Percentiles rank a stretch among this genome's conserved stretches.
phyloP scores from a whole-genome alignment of 2,113 vertebrate species.

The Oncorhynchus gorbuscha region DNA sequence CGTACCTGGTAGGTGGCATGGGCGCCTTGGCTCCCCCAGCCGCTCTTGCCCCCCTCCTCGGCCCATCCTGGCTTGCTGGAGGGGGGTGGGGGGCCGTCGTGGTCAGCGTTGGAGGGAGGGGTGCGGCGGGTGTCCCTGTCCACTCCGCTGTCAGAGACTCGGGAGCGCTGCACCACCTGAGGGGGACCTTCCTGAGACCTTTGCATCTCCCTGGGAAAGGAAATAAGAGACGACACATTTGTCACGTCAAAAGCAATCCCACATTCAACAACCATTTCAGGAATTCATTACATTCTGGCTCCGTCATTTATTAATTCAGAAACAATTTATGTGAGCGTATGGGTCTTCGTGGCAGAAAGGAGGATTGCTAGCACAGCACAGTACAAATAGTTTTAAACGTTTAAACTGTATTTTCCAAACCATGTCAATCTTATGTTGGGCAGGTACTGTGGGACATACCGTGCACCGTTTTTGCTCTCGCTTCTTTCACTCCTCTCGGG shows the following conservation, averaged over 20 bases:
- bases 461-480: constrained; percentile 67
- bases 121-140: constrained; percentile 68
- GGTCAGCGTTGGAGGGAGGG: constrained; percentile 71
- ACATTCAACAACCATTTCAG: too few species aligned
- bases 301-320: too few species aligned
- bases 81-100: constrained; percentile 67
- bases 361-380: neutral
- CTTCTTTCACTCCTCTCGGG: constrained; percentile 21
- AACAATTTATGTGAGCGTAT: too few species aligned
- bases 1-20: constrained; percentile 79
- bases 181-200: constrained; percentile 63
- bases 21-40: constrained; percentile 69
- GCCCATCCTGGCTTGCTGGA: constrained; percentile 81
- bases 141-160: constrained; percentile 65
- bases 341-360: too few species aligned
- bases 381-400: neutral
- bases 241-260: neutral
- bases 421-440: too few species aligned
- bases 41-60: constrained; percentile 76
- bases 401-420: neutral
- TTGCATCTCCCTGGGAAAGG: constrained; percentile 58
- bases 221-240: neutral
- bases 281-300: too few species aligned
- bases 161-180: constrained; percentile 56
- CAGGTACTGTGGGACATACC: constrained; percentile 56